These are phyloP conservation scores for Tapirus terrestris DNA, from an alignment of 2,113 vertebrate species.

Conservation along the genomic window DNA sequence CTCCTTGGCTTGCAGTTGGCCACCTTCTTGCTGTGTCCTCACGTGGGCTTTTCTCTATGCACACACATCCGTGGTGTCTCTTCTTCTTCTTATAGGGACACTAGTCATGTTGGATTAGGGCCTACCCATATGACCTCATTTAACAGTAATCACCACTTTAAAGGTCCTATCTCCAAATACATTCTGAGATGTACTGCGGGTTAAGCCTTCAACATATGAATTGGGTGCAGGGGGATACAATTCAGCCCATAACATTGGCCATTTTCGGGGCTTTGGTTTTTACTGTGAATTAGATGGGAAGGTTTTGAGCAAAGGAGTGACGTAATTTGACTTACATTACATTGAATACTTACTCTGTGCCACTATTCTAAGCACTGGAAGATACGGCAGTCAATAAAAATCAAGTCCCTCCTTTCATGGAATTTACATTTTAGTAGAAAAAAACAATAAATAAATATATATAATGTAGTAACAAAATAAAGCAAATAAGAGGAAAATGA, in stretches of 20 bases:
- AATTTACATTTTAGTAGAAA: not conserved
- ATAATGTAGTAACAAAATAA: not conserved
- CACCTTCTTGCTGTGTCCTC: not conserved
- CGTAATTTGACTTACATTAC: not conserved
- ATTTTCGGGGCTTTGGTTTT: not conserved
- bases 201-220: not conserved
- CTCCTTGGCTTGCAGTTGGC: not conserved
- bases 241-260: not conserved
- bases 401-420: not conserved
- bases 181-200: not conserved
- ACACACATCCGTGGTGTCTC: not conserved
- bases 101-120: not conserved
- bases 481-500: not conserved
- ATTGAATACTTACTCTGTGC: not conserved
- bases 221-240: not conserved
- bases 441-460: conserved; percentile 22
- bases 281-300: not conserved
- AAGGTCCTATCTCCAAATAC: not conserved
- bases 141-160: not conserved
- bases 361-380: not conserved
- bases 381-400: not conserved
- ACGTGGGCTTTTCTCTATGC: not conserved
- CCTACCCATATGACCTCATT: not conserved
- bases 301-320: not conserved
- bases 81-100: not conserved